phyloP scores from a whole-genome alignment of 1,140 invertebrate genomes.

The Argopecten irradians region DNA sequence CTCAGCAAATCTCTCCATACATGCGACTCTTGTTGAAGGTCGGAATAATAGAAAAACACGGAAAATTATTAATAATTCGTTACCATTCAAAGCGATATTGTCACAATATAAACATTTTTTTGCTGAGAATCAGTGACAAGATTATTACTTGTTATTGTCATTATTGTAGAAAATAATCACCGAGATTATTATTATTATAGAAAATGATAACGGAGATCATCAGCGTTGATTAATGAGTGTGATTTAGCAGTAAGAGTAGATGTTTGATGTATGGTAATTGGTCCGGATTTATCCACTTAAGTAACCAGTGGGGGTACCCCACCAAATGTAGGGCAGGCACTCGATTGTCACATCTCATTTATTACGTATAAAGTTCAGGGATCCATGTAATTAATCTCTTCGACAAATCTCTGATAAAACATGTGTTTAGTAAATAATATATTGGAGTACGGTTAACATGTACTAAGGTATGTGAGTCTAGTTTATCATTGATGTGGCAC shows the following conservation, averaged over 20 bases:
- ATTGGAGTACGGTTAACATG: background rate
- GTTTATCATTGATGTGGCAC: background rate
- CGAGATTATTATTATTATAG: background rate
- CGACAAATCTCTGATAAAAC: background rate
- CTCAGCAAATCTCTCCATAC: background rate
- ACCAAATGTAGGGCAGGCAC: background rate
- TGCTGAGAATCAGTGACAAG: background rate
- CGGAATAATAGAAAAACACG: background rate
- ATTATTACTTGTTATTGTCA: background rate
- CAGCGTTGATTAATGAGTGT: background rate
- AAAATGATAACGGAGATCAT: background rate
- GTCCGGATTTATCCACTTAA: conserved; percentile 9
- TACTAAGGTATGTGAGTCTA: background rate
- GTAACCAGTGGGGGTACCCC: background rate
- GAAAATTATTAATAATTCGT: background rate
- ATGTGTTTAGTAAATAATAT: background rate
- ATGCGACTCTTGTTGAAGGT: background rate
- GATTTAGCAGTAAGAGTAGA: background rate
- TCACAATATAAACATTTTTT: background rate
- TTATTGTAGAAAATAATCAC: background rate
- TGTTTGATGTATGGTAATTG: background rate
- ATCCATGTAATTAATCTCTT: background rate
- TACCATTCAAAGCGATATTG: background rate
- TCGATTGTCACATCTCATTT: background rate
- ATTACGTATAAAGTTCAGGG: background rate